Evolutionary conservation across 2,888 invertebrate genomes (phyloP).

Genomic region (Acutogordius australiensis): DNA sequence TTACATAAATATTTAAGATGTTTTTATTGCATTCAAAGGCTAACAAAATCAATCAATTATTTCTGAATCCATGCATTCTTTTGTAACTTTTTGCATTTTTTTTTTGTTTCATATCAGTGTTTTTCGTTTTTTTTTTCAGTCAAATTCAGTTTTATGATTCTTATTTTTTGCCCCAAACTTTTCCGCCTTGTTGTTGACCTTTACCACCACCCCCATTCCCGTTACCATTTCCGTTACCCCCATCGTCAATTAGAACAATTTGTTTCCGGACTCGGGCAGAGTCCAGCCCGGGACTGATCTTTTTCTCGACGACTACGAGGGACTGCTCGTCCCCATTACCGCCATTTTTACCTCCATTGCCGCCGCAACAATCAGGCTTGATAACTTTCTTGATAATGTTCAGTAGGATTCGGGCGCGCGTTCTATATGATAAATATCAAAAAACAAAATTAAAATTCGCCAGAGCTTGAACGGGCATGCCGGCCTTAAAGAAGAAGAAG

Average conservation of each 20-base stretch:
- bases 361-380: neutral
- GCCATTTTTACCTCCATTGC: neutral
- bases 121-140: no score
- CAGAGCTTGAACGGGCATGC: no score
- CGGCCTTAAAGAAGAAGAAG: no score
- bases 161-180: neutral
- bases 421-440: no score
- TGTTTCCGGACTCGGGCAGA: neutral
- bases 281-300: neutral
- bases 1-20: no score
- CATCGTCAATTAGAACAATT: neutral
- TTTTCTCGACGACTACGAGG: neutral
- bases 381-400: neutral
- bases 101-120: no score
- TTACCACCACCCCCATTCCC: neutral
- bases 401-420: neutral
- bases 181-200: neutral
- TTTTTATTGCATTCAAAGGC: no score
- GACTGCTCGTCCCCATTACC: neutral
- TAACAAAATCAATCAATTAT: no score
- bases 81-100: no score
- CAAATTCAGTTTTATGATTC: no score
- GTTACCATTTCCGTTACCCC: neutral
- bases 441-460: no score
- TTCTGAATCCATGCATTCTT: no score